Conservation (phyloP, 1,140 invertebrate genomes). For the Zaprionus gabonicus region DNA sequence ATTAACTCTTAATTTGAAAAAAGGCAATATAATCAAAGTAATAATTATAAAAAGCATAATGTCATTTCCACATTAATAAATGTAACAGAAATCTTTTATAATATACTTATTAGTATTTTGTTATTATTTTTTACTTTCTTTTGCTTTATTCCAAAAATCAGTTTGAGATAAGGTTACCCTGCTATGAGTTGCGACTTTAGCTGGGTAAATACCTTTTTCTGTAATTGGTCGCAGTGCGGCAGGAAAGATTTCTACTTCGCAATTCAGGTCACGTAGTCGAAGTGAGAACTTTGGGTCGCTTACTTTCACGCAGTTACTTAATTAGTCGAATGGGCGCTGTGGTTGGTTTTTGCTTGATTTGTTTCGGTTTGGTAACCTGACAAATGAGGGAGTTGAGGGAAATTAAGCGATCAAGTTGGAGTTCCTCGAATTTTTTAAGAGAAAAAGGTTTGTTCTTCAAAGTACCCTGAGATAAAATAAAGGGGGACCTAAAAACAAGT, state of each 20-base stretch:
- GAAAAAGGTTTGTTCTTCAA: not conserved
- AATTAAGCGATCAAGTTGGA: not conserved
- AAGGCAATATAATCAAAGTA: too few relatives aligned
- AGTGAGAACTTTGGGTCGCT: constrained; percentile 11
- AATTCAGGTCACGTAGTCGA: not conserved
- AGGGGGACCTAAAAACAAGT: not conserved
- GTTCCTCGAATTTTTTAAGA: not conserved
- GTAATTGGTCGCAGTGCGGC: constrained; percentile 1
- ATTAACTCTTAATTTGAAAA: too few relatives aligned
- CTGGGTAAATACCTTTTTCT: not conserved
- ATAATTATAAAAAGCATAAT: too few relatives aligned
- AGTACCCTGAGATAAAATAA: not conserved
- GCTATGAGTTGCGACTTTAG: not conserved
- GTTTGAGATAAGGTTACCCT: not conserved
- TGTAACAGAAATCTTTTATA: too few relatives aligned
- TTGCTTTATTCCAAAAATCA: not conserved
- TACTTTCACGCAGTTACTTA: constrained; percentile 12
- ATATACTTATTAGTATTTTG: too few relatives aligned
- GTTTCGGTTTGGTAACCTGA: not conserved
- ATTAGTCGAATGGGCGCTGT: not conserved
- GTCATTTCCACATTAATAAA: too few relatives aligned
- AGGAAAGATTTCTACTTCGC: not conserved
- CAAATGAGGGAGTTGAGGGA: not conserved
- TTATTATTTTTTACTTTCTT: not conserved
- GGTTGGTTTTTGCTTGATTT: constrained; percentile 1